These are phyloP conservation scores for Drosophila azteca DNA, from an alignment of 1,140 invertebrate genomes.

Conservation along the genomic window DNA sequence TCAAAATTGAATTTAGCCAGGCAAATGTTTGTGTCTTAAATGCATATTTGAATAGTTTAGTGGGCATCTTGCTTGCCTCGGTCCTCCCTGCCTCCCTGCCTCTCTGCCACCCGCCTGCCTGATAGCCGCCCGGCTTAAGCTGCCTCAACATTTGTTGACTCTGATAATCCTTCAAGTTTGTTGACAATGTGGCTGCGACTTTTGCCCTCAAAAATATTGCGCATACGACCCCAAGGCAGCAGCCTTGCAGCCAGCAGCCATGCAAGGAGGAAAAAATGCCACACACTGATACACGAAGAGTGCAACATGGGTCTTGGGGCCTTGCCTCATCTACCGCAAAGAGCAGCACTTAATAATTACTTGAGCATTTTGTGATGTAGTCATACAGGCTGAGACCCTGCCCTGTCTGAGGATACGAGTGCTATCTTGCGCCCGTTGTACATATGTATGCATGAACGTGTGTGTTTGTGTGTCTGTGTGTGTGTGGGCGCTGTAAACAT, in stretches of 20 bases:
- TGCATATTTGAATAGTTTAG: constrained; percentile 71
- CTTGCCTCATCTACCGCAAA: constrained; percentile 57
- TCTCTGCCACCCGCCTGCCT: too few species aligned
- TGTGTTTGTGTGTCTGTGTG: constrained; percentile 20
- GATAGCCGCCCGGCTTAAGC: constrained; percentile 41
- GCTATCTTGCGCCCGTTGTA: constrained; percentile 1
- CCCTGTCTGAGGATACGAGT: constrained; percentile 7
- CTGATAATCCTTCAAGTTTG: constrained; percentile 82
- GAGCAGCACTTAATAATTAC: constrained; percentile 80
- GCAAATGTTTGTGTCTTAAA: constrained; percentile 65
- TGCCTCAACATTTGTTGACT: constrained; percentile 69
- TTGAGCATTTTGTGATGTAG: constrained; percentile 73
- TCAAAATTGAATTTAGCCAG: constrained; percentile 63
- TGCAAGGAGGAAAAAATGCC: constrained; percentile 35
- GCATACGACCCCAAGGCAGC: constrained; percentile 52
- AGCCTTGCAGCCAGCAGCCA: too few species aligned
- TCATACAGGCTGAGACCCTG: constrained; percentile 24
- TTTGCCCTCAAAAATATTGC: constrained; percentile 79
- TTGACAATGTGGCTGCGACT: constrained; percentile 76
- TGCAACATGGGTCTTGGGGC: constrained; percentile 37
- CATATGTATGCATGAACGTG: too few species aligned
- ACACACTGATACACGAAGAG: constrained; percentile 41
- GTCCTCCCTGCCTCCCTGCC: constrained; percentile 3
- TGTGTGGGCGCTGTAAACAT: constrained; percentile 55
- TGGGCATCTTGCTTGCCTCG: constrained; percentile 36